Evolutionary conservation across 2,113 vertebrate species (phyloP), one percentile per base, ranked within the genome.

Genomic region (Neolamprologus toae): DNA sequence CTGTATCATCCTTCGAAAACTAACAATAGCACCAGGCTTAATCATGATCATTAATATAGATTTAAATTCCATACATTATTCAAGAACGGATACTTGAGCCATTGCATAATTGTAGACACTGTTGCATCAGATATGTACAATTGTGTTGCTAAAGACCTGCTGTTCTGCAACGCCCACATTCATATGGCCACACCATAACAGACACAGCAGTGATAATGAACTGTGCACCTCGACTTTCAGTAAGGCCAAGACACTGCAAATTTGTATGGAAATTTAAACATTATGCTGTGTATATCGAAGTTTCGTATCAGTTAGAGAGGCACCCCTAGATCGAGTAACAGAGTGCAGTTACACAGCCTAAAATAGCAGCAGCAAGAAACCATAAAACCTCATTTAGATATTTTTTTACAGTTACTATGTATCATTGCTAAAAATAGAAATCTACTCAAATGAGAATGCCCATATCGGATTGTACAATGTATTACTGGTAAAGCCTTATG

Each of bases 401-500:
- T 81, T 42, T 81, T 83, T 80, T 21, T 79, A 21, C 80, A 85
- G 59, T 83, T 85, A 45, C 79, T 71, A 47, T 91, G 87, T 78
- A 49, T 80, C 45, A 82, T 54, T 81, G 78, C 92, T 91, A 88
- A 90, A 91, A 93, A 95, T 93, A 95, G 92, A 51, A 90, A 87
- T 88, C 86, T 59, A 91, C 85, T 92, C 84, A 90, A 90, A 93
- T 82, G 84, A 93, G 86, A 92, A 93, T 85, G 92, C 84, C 86
- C 92, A 85, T 84, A 90, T 88, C 51, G 79, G 88, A 89, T 94
- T 91, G 92, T 89, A 81, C 92, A 90, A 92, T 59, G 59, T 93
- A 87, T 92, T 92, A 89, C 90, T 91, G 93, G 80, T 81, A 92
- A 91, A 94, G 84, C 91, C 93, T 96, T 96, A 95, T 94, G 94